Evolutionary conservation across 2,888 invertebrate genomes (phyloP), one percentile per base, ranked within the genome.

Genomic region (Druceiella hillmani): DNA sequence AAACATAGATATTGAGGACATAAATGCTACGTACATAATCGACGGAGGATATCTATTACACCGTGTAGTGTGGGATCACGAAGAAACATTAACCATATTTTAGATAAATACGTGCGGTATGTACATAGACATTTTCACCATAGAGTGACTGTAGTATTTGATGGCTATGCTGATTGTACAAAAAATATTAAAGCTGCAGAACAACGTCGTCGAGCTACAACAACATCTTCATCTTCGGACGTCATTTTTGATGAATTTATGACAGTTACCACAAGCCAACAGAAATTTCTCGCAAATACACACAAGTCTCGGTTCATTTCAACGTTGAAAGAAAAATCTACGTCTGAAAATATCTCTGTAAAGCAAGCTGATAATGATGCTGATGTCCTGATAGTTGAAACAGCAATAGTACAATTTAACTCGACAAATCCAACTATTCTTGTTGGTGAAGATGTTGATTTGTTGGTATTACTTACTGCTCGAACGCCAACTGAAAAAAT

Each of bases 301-400:
- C 48, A 55, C n/a, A 55, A 56, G 40, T 50, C 49, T 52, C 49
- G 54, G 29, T 51, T 56, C 26, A 55, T 57, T 52, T 49, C 43
- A 22, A 48, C 50, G 49, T 40, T 50, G 40, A 45, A 40, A 35
- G 41, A 44, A 41, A 46, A 46, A 37, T 51, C 55, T 47, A 50
- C 49, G 2, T 35, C 51, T 48, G 52, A 47, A 35, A 52, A 52
- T 52, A 52, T 54, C 26, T 37, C 24, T 1, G 52, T 53, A 7
- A 50, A 52, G 51, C 53, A 55, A 54, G 55, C 48, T 42, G 12
- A 42, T 39, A 40, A 47, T 41, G 44, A 50, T 39, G 49, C 47
- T 37, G 45, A 48, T 49, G 50, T 50, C 11, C 34, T 54, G 30
- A 55, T 54, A 35, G 40, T 53, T 33, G 48, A 50, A 40, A 51